Evolutionary conservation across 2,113 vertebrate genomes (phyloP), one percentile per base, ranked within the genome.

Genomic region (Cyanistes caeruleus): DNA sequence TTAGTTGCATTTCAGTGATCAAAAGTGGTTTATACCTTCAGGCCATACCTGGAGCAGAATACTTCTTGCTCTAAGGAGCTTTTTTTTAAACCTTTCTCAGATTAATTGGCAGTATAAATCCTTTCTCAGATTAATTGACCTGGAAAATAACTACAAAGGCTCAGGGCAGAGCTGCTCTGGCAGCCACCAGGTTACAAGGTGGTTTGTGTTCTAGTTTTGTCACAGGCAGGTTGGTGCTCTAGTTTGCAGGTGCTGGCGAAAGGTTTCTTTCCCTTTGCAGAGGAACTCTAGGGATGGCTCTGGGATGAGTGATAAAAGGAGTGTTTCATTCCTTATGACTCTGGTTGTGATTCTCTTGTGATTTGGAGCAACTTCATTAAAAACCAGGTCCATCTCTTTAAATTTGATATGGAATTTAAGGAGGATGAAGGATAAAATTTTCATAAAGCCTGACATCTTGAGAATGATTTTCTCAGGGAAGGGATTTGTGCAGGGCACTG

Each of bases 281-380:
- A 35, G 51, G 56, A 87, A 2, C 80, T 86, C 80, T 6, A 24
- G 91, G 64, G 80, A 81, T 70, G 80, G 68, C 63, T 73, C 37
- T 37, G 52, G 86, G 63, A 25, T 20, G 51, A 96, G 93, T 15
- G 33, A 83, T 11, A 35, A 92, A 80, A 70, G 9, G 46, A 87
- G 10, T 2, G 28, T 56, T 91, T 65, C 0, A 2, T 44, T 86
- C 25, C 0, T 87, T 75, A 20, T 86, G 73, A 37, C 0, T 1
- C 51, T 59, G 27, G 35, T 84, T 70, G 43, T 43, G 56, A 65
- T 78, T 33, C 78, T 90, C 41, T 14, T 30, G 83, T 56, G 83
- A 39, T 81, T 85, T 76, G 63, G 75, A 92, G 75, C 37, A 76
- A 16, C 35, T 8, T 85, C 35, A 35, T 79, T 53, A 88, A 72